These are phyloP conservation scores for Furcula furcula DNA, from an alignment of 2,888 invertebrate species.

Conservation along the genomic window DNA sequence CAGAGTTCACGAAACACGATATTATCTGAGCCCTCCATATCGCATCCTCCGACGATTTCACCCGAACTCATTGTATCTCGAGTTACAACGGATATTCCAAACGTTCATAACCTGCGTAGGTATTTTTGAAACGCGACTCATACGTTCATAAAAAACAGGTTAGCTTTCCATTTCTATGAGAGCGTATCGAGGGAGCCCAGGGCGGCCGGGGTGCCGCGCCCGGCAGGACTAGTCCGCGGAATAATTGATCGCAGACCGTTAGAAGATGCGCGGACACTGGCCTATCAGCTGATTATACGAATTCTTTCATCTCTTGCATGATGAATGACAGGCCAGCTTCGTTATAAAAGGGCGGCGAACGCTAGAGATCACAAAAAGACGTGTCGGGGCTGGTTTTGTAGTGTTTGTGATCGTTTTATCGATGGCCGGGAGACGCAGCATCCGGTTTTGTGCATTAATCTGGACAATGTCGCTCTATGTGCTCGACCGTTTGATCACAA, in stretches of 20 bases:
- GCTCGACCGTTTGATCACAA: slow-evolving; percentile 65
- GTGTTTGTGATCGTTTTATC: slow-evolving; percentile 69
- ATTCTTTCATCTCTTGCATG: slow-evolving; percentile 64
- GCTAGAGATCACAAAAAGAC: slow-evolving; percentile 64
- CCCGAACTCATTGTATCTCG: slow-evolving; percentile 51
- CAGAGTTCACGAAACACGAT: slow-evolving; percentile 76
- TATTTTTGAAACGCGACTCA: slow-evolving; percentile 26
- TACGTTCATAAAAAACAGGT: slow-evolving; percentile 66
- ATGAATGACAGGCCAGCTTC: slow-evolving; percentile 59
- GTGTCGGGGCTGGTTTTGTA: slow-evolving; percentile 66
- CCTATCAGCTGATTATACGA: slow-evolving; percentile 68
- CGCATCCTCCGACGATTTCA: slow-evolving; percentile 62
- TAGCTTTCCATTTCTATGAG: slow-evolving; percentile 72
- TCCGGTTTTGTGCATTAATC: slow-evolving; percentile 77
- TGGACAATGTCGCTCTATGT: slow-evolving; percentile 67
- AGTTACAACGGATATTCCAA: slow-evolving; percentile 46
- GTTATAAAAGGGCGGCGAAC: slow-evolving; percentile 59
- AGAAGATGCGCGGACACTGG: slow-evolving; percentile 34
- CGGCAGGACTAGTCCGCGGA: slow-evolving; percentile 48
- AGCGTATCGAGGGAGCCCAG: slow-evolving; percentile 55
- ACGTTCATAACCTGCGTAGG: slow-evolving; percentile 33
- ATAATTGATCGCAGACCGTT: slow-evolving; percentile 74
- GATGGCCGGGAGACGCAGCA: slow-evolving; percentile 69
- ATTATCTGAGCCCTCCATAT: slow-evolving; percentile 61
- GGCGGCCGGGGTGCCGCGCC: slow-evolving; percentile 35